Evolutionary conservation across 2,888 invertebrate genomes (phyloP).

Genomic region (Chymomyza fuscimana): DNA sequence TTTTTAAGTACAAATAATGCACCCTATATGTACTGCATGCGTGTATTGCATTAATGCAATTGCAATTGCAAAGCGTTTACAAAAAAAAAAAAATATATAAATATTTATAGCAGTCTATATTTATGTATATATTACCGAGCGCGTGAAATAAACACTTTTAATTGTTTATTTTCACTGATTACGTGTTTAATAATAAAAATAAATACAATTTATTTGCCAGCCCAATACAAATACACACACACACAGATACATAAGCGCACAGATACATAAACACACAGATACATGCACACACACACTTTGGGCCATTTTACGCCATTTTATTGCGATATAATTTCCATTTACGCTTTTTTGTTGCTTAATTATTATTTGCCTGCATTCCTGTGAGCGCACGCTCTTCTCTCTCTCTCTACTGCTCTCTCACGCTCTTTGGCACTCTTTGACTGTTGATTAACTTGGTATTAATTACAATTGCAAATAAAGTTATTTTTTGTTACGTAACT

Average conservation of each 20-base stretch:
- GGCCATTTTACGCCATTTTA: slow-evolving; percentile 2
- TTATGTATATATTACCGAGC: slow-evolving; percentile 1
- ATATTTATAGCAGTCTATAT: neutral
- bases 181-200: slow-evolving; percentile 53
- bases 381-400: neutral
- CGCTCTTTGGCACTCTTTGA: neutral
- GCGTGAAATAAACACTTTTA: slow-evolving; percentile 45
- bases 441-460: slow-evolving; percentile 51
- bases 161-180: slow-evolving; percentile 59
- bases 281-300: neutral
- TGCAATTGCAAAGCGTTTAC: neutral
- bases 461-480: slow-evolving; percentile 45
- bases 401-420: neutral
- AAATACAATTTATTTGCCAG: slow-evolving; percentile 40
- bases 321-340: slow-evolving; percentile 1
- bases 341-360: slow-evolving; percentile 45
- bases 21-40: neutral
- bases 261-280: neutral
- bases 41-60: neutral
- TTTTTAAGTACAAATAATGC: neutral
- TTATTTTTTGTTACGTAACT: neutral
- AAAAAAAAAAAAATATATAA: slow-evolving; percentile 24
- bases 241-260: neutral
- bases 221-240: neutral
- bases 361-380: slow-evolving; percentile 30